Base-by-base conservation (phyloP, 2,113 vertebrate species). In the Muscicapa adusta region DNA sequence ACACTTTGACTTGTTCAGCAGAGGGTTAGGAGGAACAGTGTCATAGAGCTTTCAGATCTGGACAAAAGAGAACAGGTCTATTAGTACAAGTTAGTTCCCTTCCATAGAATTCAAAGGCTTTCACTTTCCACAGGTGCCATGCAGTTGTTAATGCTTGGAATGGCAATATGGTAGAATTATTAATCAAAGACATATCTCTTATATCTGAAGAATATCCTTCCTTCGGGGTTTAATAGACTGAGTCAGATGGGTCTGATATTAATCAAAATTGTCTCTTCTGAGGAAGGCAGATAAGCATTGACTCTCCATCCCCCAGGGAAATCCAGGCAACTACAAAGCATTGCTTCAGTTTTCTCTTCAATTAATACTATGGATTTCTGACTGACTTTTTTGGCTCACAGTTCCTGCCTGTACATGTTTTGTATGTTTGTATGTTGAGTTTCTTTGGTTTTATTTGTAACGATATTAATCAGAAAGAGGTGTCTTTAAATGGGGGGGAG, bases 211-310 rank as follows among this genome's bases (percentile, higher is more conserved):
- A 98, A 96, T 96, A 96, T 96, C 97, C 96, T 98, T 98, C 97
- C 98, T 98, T 97, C 97, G 93, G 98, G 98, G 96, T 97, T 98
- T 98, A 97, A 98, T 98, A 98, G 98, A 93, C 97, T 97, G 96
- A 98, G 97, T 98, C 98, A 97, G 97, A 98, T 98, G 97, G 97
- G 96, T 96, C 97, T 98, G 98, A 98, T 98, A 97, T 97, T 98
- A 98, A 98, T 98, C 98, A 98, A 97, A 98, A 98, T 98, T 94
- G 97, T 98, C 97, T 98, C 98, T 98, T 98, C 98, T 98, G 98
- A 98, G 97, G 93, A 96, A 92, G 80, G 96, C 97, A 97, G 98
- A 98, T 98, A 98, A 98, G 98, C 97, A 97, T 97, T 97, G 98
- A 97, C 98, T 97, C 97, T 96, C 97, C 88, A 92, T 94, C 96